Evolutionary conservation across 2,797 vertebrate genomes (phyloP).

Genomic region (Acanthurus lineatus): DNA sequence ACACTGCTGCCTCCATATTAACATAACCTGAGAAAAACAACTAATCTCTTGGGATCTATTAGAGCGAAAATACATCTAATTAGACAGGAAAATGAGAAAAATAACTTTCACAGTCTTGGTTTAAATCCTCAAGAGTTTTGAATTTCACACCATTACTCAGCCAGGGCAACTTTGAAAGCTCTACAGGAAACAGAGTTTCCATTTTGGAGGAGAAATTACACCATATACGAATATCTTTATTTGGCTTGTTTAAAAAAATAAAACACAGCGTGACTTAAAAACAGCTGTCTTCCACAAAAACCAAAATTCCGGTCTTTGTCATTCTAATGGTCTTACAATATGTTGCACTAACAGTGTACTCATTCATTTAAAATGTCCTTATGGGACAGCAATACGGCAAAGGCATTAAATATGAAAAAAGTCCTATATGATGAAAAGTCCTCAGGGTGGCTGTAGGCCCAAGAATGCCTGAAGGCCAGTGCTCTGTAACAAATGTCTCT

Average conservation of each 20-base stretch:
- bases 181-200: constrained; percentile 33
- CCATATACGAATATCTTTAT: constrained; percentile 36
- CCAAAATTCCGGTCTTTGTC: constrained; percentile 13
- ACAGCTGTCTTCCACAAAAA: constrained; percentile 24
- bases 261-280: constrained; percentile 4
- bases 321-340: constrained; percentile 29
- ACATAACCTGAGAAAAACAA: constrained; percentile 28
- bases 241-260: constrained; percentile 18
- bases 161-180: constrained; percentile 16
- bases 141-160: constrained; percentile 28
- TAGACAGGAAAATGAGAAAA: constrained; percentile 47
- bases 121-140: constrained; percentile 37
- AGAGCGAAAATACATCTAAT: constrained; percentile 27
- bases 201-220: constrained; percentile 39
- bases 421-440: constrained; percentile 4
- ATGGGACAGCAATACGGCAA: constrained; percentile 3
- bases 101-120: constrained; percentile 7
- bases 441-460: constrained; percentile 12
- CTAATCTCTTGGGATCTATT: constrained; percentile 16
- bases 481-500: constrained; percentile 40
- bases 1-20: not conserved
- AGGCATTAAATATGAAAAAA: constrained; percentile 46
- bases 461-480: constrained; percentile 40
- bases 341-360: not conserved
- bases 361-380: constrained; percentile 28